Conservation (phyloP, 2,888 invertebrate species). For the Epinotia ramella region DNA sequence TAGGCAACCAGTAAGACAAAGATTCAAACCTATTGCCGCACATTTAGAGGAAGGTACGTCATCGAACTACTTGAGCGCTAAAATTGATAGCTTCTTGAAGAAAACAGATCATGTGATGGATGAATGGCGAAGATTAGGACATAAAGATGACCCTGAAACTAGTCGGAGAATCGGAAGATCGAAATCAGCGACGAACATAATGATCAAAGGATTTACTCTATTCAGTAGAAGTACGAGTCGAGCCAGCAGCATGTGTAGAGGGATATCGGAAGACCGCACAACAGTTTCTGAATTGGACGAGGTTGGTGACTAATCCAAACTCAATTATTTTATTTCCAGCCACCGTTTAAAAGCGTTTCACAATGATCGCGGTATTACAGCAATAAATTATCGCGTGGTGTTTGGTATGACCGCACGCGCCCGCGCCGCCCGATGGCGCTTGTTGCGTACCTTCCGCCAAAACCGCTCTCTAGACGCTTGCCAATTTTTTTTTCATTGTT, state of each 20-base stretch:
- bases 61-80: conserved; percentile 90
- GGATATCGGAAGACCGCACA: conserved; percentile 87
- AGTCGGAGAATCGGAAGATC: conserved; percentile 85
- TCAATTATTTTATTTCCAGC: conserved; percentile 50
- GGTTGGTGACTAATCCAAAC: conserved; percentile 72
- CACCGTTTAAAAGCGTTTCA: conserved; percentile 55
- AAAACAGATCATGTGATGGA: conserved; percentile 95
- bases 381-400: conserved; percentile 68
- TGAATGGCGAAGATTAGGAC: conserved; percentile 91
- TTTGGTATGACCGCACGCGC: conserved; percentile 60
- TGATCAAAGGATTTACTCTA: conserved; percentile 92
- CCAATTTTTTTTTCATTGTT: conserved; percentile 78
- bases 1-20: conserved; percentile 88
- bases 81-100: conserved; percentile 92
- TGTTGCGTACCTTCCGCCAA: conserved; percentile 57
- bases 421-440: conserved; percentile 54
- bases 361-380: conserved; percentile 58
- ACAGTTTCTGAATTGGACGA: conserved; percentile 88
- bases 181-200: conserved; percentile 91
- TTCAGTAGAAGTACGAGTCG: conserved; percentile 84
- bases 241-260: conserved; percentile 84
- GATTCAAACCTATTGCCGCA: conserved; percentile 90
- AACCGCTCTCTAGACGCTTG: conserved; percentile 63
- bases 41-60: conserved; percentile 91
- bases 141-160: conserved; percentile 81